Evolutionary conservation across 2,888 invertebrate species (phyloP), one percentile per base, ranked within the genome.

Genomic region (Teleogryllus oceanicus): DNA sequence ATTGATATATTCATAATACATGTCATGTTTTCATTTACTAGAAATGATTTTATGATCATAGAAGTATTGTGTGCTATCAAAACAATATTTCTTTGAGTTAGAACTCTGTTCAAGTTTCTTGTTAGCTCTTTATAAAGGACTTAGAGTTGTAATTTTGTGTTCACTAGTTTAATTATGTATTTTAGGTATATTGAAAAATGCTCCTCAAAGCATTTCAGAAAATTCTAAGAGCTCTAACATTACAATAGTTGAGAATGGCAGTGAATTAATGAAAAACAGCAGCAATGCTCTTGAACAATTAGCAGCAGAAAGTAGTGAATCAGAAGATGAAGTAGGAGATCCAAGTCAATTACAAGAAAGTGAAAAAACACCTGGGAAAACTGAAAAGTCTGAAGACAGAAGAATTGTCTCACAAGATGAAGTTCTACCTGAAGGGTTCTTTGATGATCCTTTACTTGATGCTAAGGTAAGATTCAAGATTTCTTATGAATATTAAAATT

Each of bases 401-500:
- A 62, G n/a, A 11, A 62, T 13, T 4, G 37, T 49, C 10, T 80
- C 78, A 50, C 82, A 82, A 81, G 83, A 83, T 75, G 84, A 85
- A 50, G 49, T 88, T 13, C 89, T 95, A 82, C 95, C 95, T 11
- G 95, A 95, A 87, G 95, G 95, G 81, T 96, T 96, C 86, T 96
- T 95, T 87, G 95, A 96, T 89, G 94, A 95, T 86, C 94, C 94
- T 5, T 89, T 92, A 83, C 87, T 92, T 84, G 94, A 95, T 89
- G 94, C 95, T 1, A 95, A 94, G 89, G 93, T 93, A 86, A 86
- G 49, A 50, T 18, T 37, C 37, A 37, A 37, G 37, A 37, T 37
- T n/a, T 37, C 37, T 37, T 37, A 8, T 37, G 37, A 37, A 0
- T 37, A 37, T 37, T 74, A 77, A 74, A 24, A 75, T 78, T 50